phyloP scores from a whole-genome alignment of 2,888 invertebrate species.

The Eumacrocentrus americanus region DNA sequence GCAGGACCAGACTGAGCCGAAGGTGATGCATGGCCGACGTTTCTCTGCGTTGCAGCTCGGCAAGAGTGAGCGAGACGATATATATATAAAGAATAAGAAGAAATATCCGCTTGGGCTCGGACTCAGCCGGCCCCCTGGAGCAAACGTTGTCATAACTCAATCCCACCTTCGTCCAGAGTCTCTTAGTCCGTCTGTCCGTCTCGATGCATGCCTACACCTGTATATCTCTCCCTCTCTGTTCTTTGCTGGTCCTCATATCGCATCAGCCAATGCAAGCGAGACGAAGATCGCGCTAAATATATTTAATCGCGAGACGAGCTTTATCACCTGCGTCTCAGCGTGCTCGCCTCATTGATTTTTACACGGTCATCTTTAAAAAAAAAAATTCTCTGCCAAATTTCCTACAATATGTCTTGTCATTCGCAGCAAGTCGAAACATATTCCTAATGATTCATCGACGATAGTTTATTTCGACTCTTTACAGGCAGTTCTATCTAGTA shows the following conservation, averaged over 20 bases:
- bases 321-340: conserved; percentile 35
- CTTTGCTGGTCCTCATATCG: conserved; percentile 25
- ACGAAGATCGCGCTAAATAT: conserved; percentile 31
- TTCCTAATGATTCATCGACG: too few species aligned
- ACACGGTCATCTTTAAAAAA: background rate
- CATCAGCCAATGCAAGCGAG: conserved; percentile 21
- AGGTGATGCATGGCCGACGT: conserved; percentile 61
- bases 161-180: conserved; percentile 58
- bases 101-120: conserved; percentile 54
- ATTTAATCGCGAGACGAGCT: conserved; percentile 26
- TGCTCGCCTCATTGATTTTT: conserved; percentile 22
- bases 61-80: conserved; percentile 40
- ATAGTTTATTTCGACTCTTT: too few species aligned
- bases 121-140: conserved; percentile 58
- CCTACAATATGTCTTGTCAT: too few species aligned
- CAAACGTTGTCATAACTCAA: conserved; percentile 62
- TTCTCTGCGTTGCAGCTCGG: conserved; percentile 41
- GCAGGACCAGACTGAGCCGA: conserved; percentile 57
- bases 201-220: conserved; percentile 37
- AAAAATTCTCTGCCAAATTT: too few species aligned
- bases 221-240: conserved; percentile 32
- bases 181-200: conserved; percentile 31
- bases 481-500: too few species aligned
- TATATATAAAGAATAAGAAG: conserved; percentile 59
- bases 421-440: too few species aligned